Evolutionary conservation across 2,113 vertebrate species (phyloP).

Genomic region (Miniopterus natalensis): DNA sequence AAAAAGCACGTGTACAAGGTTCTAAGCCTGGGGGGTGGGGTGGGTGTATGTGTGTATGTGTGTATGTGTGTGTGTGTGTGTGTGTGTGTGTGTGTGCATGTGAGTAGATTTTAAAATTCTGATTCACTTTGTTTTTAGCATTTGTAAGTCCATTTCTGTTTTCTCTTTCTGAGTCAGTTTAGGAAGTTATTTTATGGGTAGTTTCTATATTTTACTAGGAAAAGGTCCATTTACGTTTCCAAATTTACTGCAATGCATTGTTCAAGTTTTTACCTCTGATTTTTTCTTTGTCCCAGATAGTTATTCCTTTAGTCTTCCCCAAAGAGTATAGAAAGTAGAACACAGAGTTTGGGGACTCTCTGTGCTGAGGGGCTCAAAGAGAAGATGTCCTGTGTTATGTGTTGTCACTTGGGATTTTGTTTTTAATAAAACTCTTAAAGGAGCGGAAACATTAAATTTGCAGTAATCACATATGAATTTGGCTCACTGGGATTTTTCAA

Average conservation of each 20-base stretch:
- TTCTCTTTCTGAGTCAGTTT: constrained; percentile 58
- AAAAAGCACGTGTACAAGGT: not conserved
- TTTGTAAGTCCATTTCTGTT: not conserved
- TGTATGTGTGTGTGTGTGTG: too few relatives aligned
- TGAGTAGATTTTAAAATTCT: constrained; percentile 36
- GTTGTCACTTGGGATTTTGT: constrained; percentile 40
- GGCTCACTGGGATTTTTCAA: not conserved
- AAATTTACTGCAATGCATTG: constrained; percentile 21
- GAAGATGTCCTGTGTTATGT: not conserved
- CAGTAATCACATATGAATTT: constrained; percentile 60
- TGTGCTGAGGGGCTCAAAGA: not conserved
- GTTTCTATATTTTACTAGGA: constrained; percentile 20
- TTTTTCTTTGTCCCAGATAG: not conserved
- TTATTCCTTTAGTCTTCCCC: not conserved
- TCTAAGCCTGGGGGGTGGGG: not conserved
- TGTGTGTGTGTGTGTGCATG: not conserved
- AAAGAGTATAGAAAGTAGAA: constrained; percentile 50
- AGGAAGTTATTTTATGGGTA: constrained; percentile 11
- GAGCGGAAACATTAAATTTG: constrained; percentile 55
- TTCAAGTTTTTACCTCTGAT: constrained; percentile 7
- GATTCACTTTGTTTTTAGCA: constrained; percentile 28
- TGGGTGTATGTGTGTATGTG: not conserved
- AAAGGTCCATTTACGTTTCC: not conserved
- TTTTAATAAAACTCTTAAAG: constrained; percentile 60
- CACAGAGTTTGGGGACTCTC: not conserved